Evolutionary conservation across 2,113 vertebrate species (phyloP).

Genomic region (Trichomycterus rosablanca): DNA sequence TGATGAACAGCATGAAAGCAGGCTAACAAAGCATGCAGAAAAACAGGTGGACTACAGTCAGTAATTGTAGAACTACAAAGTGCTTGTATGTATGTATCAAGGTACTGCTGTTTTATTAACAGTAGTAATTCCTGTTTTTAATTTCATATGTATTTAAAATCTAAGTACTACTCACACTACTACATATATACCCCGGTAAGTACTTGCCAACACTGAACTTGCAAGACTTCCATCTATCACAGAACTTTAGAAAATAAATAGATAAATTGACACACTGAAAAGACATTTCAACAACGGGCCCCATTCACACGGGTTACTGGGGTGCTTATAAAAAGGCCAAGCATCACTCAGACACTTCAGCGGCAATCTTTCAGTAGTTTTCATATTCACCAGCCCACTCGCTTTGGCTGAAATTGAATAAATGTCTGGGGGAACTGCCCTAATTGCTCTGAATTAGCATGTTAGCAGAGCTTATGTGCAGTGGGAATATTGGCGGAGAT

Average conservation of each 20-base stretch:
- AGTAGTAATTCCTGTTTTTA: no score
- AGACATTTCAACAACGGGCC: background rate
- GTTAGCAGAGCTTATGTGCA: conserved; percentile 28
- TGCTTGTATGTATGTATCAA: no score
- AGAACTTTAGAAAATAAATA: background rate
- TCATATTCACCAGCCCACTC: conserved; percentile 36
- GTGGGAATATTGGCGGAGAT: conserved; percentile 13
- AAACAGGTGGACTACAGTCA: no score
- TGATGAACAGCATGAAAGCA: no score
- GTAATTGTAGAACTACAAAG: no score
- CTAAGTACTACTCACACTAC: no score
- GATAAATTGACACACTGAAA: conserved; percentile 18
- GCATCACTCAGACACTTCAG: conserved; percentile 31
- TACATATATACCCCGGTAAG: no score
- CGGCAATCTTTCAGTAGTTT: conserved; percentile 35
- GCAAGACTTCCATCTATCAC: background rate
- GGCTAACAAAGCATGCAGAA: no score
- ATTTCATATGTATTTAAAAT: no score
- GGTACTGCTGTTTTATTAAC: background rate
- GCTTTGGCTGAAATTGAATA: conserved; percentile 25
- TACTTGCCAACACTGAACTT: no score
- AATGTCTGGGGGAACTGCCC: conserved; percentile 27
- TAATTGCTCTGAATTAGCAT: conserved; percentile 44
- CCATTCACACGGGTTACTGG: conserved; percentile 8
- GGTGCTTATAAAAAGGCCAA: conserved; percentile 30